Evolutionary conservation across 2,113 vertebrate genomes (phyloP).

Genomic region (Anarhynchus alexandrinus): DNA sequence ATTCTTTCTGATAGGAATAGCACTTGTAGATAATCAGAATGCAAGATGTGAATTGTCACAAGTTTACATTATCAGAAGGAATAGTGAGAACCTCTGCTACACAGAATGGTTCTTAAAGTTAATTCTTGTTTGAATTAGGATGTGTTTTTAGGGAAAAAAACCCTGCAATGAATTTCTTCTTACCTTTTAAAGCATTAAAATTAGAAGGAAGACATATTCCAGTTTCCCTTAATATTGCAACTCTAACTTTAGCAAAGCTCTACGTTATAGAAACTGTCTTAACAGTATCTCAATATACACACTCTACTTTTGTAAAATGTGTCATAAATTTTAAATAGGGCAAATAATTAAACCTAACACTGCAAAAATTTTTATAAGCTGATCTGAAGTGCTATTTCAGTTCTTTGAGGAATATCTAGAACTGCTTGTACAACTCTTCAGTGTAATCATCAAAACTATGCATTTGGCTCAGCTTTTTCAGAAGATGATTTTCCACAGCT

Average conservation of each 20-base stretch:
- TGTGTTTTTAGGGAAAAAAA: not conserved
- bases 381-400: not conserved
- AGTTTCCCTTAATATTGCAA: not conserved
- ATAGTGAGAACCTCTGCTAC: not conserved
- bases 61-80: not conserved
- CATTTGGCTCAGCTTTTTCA: not conserved
- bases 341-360: not conserved
- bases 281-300: not conserved
- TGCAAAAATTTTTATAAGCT: not conserved
- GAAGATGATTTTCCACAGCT: not conserved
- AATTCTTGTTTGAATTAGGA: not conserved
- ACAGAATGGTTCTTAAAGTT: not conserved
- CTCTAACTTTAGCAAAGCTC: not conserved
- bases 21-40: not conserved
- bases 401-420: not conserved
- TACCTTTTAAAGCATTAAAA: not conserved
- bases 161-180: not conserved
- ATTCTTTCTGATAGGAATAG: not conserved
- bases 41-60: not conserved
- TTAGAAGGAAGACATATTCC: not conserved
- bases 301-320: not conserved
- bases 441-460: not conserved
- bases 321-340: not conserved
- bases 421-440: not conserved
- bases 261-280: not conserved